phyloP scores from a whole-genome alignment of 2,797 vertebrate genomes.

The Gorsachius magnificus region DNA sequence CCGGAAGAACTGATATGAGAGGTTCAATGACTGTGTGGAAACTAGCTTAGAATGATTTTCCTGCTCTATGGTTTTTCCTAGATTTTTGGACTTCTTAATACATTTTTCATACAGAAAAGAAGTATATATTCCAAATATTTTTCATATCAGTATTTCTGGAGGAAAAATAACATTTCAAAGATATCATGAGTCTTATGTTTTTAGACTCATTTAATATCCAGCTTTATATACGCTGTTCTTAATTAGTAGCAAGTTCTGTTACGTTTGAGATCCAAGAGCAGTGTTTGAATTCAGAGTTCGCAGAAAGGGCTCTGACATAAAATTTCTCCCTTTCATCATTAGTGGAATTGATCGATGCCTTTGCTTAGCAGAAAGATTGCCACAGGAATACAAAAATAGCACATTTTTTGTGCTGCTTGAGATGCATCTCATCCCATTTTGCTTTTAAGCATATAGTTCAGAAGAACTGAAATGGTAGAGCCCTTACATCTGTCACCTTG shows the following conservation, averaged over 20 bases:
- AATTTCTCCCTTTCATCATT: not conserved
- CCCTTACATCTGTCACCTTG: not conserved
- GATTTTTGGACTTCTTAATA: not conserved
- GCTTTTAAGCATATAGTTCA: constrained; percentile 36
- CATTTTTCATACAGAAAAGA: not conserved
- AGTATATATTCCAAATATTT: not conserved
- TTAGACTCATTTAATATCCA: not conserved
- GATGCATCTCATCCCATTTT: not conserved
- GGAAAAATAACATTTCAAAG: not conserved
- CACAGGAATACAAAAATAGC: not conserved
- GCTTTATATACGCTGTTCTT: not conserved
- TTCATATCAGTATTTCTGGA: not conserved
- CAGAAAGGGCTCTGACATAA: not conserved
- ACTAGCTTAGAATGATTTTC: not conserved
- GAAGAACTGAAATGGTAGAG: constrained; percentile 16
- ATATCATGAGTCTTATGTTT: not conserved
- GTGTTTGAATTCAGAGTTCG: not conserved
- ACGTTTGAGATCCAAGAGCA: not conserved
- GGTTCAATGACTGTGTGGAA: not conserved
- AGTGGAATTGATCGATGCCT: not conserved
- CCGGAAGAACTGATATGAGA: not conserved
- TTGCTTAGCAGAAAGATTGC: not conserved
- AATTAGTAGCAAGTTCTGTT: not conserved
- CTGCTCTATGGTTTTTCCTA: not conserved
- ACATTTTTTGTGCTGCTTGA: not conserved